A percentile compares a stretch with the other conserved stretches of the same genome.
These are phyloP conservation scores for Abscondita cerata DNA, from an alignment of 2,888 invertebrate species.

Conservation along the genomic window DNA sequence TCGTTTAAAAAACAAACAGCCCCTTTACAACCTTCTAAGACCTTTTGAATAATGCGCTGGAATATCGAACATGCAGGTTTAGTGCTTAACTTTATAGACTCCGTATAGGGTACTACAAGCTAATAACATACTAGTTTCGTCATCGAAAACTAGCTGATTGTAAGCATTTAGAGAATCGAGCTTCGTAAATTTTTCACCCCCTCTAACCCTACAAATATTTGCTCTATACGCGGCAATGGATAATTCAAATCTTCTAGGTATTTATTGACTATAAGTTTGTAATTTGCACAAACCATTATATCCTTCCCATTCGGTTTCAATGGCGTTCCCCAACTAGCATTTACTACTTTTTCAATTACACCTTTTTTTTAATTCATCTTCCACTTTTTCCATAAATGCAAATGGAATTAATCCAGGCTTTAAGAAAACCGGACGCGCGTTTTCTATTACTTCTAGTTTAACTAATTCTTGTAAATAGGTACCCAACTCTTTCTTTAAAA, in stretches of 20 bases:
- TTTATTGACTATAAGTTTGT: too few relatives aligned
- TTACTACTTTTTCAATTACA: constrained; percentile 28
- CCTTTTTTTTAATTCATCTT: constrained; percentile 30
- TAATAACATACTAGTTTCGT: constrained; percentile 14
- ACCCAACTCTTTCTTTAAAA: too few relatives aligned
- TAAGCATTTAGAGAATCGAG: constrained; percentile 23
- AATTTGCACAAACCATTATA: too few relatives aligned
- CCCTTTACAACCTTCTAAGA: constrained; percentile 24
- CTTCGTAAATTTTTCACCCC: constrained; percentile 21
- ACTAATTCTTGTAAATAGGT: too few relatives aligned
- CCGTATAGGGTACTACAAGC: constrained; percentile 40
- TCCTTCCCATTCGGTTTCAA: too few relatives aligned
- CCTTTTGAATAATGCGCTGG: constrained; percentile 41
- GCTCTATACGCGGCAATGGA: constrained; percentile 14
- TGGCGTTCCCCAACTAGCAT: constrained; percentile 20
- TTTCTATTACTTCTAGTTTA: constrained; percentile 7
- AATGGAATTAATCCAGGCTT: constrained; percentile 22
- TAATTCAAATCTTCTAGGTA: constrained; percentile 22
- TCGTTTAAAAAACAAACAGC: constrained; percentile 17
- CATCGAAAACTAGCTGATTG: constrained; percentile 25
- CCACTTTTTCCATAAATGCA: constrained; percentile 20
- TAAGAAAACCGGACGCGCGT: neutral
- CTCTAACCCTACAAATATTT: constrained; percentile 23
- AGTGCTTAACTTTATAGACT: constrained; percentile 47
- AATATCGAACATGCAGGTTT: constrained; percentile 52